Evolutionary conservation across 2,113 vertebrate genomes (phyloP).

Genomic region (Pontoporia blainvillei): DNA sequence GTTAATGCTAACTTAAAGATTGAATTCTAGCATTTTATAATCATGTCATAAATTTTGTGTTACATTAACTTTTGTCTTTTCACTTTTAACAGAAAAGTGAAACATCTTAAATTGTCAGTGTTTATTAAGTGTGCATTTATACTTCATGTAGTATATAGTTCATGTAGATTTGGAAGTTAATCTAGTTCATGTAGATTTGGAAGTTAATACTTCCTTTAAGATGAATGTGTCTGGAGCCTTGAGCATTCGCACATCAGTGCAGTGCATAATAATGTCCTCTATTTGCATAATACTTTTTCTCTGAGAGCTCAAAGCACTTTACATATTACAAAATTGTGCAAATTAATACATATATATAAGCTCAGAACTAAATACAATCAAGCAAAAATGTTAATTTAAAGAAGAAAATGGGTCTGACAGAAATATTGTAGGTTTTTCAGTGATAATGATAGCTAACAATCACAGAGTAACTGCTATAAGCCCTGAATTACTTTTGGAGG

Average conservation of each 20-base stretch:
- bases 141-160: background rate
- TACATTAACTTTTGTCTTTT: constrained; percentile 34
- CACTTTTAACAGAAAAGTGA: constrained; percentile 24
- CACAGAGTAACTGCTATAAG: background rate
- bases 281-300: constrained; percentile 41
- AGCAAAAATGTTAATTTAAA: constrained; percentile 25
- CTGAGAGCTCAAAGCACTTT: background rate
- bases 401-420: background rate
- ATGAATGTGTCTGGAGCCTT: background rate
- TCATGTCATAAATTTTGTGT: background rate
- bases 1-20: background rate
- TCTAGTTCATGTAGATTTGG: constrained; percentile 2
- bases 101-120: background rate
- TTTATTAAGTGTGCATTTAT: background rate
- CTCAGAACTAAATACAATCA: background rate
- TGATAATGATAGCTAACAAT: background rate
- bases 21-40: constrained; percentile 24
- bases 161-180: constrained; percentile 44
- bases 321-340: constrained; percentile 25
- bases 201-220: constrained; percentile 38
- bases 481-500: background rate
- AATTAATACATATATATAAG: background rate
- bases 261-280: constrained; percentile 44
- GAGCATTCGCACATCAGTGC: background rate
- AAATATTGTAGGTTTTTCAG: background rate